These are phyloP conservation scores for Chionoecetes opilio DNA, from an alignment of 1,140 invertebrate species.

Conservation along the genomic window DNA sequence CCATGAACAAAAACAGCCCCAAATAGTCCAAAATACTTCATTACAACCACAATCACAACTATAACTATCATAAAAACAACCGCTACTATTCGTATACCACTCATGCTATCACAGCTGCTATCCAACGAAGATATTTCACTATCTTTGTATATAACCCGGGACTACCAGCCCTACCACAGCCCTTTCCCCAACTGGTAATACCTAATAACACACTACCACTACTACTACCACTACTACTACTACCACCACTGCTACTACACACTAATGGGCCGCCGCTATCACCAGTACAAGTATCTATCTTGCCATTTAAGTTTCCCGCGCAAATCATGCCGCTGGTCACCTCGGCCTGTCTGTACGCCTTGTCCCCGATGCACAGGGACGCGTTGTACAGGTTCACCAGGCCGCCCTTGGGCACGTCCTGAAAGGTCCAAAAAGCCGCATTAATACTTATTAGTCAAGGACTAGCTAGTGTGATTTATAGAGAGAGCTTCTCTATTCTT, in stretches of 20 bases:
- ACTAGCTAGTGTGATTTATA: too few relatives aligned
- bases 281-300: conserved; percentile 94
- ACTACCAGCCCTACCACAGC: conserved; percentile 83
- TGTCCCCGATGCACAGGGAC: conserved; percentile 60
- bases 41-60: too few relatives aligned
- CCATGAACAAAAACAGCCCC: too few relatives aligned
- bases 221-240: conserved; percentile 82
- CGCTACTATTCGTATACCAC: too few relatives aligned
- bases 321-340: conserved; percentile 90
- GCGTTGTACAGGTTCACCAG: conserved; percentile 69
- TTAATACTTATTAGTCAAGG: neutral
- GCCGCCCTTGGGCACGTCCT: conserved; percentile 67
- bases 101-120: conserved; percentile 65
- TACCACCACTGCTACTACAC: conserved; percentile 83
- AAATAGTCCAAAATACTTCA: too few relatives aligned
- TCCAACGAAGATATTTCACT: conserved; percentile 83
- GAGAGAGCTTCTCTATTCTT: too few relatives aligned
- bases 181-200: conserved; percentile 84
- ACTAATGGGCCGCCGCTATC: conserved; percentile 90
- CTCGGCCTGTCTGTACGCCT: conserved; percentile 71
- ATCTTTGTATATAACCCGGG: conserved; percentile 86
- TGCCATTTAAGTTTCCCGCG: conserved; percentile 92
- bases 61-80: too few relatives aligned
- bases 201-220: conserved; percentile 82
- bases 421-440: conserved; percentile 23